Percentiles rank a stretch among this genome's conserved stretches.
Conservation (phyloP, 2,113 vertebrate species). For the Clarias macrocephalus region DNA sequence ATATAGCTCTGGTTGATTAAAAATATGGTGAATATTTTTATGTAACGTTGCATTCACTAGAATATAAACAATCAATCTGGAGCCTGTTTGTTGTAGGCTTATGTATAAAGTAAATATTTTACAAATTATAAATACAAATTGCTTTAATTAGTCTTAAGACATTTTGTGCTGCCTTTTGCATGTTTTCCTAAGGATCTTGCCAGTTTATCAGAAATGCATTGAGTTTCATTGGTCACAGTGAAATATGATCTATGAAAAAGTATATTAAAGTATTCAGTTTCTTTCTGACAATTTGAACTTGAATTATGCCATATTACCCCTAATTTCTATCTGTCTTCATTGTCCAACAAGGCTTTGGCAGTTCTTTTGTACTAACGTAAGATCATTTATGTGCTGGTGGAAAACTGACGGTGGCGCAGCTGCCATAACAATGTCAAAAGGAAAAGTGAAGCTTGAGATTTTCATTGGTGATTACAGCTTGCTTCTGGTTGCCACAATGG, state of each 20-base stretch:
- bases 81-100: neutral
- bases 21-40: neutral
- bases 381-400: neutral
- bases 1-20: neutral
- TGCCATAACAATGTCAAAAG: neutral
- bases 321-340: neutral
- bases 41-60: neutral
- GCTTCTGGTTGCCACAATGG: neutral
- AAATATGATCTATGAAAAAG: slow-evolving; percentile 30
- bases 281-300: neutral
- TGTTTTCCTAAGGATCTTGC: neutral
- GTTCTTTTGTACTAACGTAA: neutral
- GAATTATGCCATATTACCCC: neutral
- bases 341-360: neutral
- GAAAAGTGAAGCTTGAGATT: neutral
- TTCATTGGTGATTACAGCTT: neutral
- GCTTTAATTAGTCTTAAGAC: neutral
- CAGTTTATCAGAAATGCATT: neutral
- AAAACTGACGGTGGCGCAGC: neutral
- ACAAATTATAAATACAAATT: neutral
- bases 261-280: neutral
- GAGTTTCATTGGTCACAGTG: slow-evolving; percentile 21
- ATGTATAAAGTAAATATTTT: neutral
- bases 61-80: neutral
- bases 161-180: neutral